Conservation (phyloP, 2,113 vertebrate genomes). For the Dicentrarchus labrax region DNA sequence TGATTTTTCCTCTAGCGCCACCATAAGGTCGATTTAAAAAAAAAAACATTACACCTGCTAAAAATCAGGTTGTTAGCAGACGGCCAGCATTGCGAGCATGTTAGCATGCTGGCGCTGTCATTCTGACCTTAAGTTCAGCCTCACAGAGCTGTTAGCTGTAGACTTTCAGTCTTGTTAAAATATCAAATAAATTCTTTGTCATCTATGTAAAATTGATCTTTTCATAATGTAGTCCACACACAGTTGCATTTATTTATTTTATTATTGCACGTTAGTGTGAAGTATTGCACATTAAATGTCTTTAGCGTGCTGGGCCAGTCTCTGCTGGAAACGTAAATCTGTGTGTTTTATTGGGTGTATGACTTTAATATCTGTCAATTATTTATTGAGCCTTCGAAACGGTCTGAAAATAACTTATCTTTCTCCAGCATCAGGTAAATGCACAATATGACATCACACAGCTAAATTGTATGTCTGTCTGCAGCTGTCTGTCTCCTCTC, state of each 20-base stretch:
- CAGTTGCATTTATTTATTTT: background rate
- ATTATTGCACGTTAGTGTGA: background rate
- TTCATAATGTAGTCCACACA: background rate
- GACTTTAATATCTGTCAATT: too few relatives aligned
- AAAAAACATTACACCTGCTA: too few relatives aligned
- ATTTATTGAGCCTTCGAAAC: background rate
- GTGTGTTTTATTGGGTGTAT: background rate
- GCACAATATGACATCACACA: background rate
- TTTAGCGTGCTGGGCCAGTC: background rate
- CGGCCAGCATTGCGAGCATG: too few relatives aligned
- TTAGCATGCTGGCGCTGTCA: too few relatives aligned
- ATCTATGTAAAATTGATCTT: background rate
- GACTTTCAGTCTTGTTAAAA: background rate
- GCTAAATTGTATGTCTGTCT: conserved; percentile 5
- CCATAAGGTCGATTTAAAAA: too few relatives aligned
- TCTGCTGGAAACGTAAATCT: background rate
- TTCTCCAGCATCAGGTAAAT: background rate
- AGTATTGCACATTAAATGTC: background rate
- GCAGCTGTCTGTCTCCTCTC: conserved; percentile 5
- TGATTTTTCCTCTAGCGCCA: too few relatives aligned
- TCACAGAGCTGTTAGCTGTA: too few relatives aligned
- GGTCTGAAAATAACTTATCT: background rate
- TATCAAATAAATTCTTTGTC: background rate
- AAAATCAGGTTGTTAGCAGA: too few relatives aligned
- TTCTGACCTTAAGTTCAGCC: too few relatives aligned